These are phyloP conservation scores for Coreoperca whiteheadi DNA, from an alignment of 2,113 vertebrate genomes.

Conservation along the genomic window DNA sequence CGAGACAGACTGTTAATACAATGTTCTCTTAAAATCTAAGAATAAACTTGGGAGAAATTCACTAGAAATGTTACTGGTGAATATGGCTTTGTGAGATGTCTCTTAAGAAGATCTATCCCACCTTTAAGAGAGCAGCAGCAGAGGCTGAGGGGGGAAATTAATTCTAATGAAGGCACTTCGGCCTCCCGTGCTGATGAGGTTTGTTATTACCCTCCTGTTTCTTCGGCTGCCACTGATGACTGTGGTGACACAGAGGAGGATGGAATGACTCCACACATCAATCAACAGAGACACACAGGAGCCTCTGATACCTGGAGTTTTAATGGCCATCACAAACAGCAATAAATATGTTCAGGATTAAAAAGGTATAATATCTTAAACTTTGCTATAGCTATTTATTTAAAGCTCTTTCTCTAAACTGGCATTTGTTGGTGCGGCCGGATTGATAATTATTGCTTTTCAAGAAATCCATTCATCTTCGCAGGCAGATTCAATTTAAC, in stretches of 20 bases:
- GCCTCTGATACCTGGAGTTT: conserved; percentile 28
- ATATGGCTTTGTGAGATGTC: conserved; percentile 53
- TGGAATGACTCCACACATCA: conserved; percentile 37
- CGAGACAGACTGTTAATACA: conserved; percentile 50
- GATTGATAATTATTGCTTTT: conserved; percentile 46
- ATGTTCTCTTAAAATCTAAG: not conserved
- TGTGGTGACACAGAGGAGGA: conserved; percentile 42
- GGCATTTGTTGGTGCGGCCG: conserved; percentile 3
- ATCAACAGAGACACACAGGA: conserved; percentile 18
- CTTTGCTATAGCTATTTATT: not conserved
- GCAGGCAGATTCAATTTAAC: conserved; percentile 56
- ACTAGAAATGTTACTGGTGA: conserved; percentile 28
- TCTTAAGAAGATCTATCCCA: conserved; percentile 59
- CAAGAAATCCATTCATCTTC: conserved; percentile 53
- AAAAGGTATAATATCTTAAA: not conserved
- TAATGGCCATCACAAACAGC: conserved; percentile 7
- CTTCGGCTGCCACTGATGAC: conserved; percentile 29
- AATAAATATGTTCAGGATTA: not conserved
- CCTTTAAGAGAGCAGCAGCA: conserved; percentile 45
- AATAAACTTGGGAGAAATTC: conserved; percentile 48
- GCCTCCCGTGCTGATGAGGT: conserved; percentile 61
- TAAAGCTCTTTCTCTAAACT: conserved; percentile 9
- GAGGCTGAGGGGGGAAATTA: conserved; percentile 50
- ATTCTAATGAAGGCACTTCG: conserved; percentile 61
- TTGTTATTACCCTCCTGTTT: conserved; percentile 56